These are phyloP conservation scores for Oryzias sinensis DNA, from an alignment of 2,797 vertebrate species.

Conservation along the genomic window DNA sequence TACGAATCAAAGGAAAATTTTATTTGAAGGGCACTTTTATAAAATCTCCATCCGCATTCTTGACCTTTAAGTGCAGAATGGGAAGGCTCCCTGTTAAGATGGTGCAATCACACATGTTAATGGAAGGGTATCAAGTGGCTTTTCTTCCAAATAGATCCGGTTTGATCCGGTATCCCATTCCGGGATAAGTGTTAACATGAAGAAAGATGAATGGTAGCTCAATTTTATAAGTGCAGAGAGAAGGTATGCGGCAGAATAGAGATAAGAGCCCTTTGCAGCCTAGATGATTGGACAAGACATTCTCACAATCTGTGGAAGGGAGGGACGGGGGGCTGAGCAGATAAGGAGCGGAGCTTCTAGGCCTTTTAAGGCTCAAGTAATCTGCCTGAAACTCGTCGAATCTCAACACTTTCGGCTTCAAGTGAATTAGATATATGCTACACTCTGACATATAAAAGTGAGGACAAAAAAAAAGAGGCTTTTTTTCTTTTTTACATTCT, in stretches of 20 bases:
- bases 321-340: conserved; percentile 33
- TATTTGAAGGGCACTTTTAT: no score
- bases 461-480: conserved; percentile 11
- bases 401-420: conserved; percentile 58
- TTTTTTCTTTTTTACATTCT: conserved; percentile 28
- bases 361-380: conserved; percentile 60
- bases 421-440: conserved; percentile 57
- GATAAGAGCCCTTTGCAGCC: conserved; percentile 58
- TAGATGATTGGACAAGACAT: conserved; percentile 46
- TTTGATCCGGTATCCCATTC: conserved; percentile 39
- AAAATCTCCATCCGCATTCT: no score
- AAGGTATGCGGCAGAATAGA: conserved; percentile 39
- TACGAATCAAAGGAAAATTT: no score
- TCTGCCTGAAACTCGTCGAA: conserved; percentile 45
- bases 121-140: conserved; percentile 21
- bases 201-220: conserved; percentile 51
- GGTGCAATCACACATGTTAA: conserved; percentile 8
- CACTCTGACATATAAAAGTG: conserved; percentile 45
- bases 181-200: conserved; percentile 44
- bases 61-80: no score
- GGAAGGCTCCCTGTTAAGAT: conserved; percentile 2
- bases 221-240: conserved; percentile 44
- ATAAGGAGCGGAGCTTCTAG: conserved; percentile 62
- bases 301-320: conserved; percentile 41
- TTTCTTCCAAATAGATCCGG: conserved; percentile 33